Percentiles rank a stretch among this genome's conserved stretches.
phyloP scores from a whole-genome alignment of 2,113 vertebrate genomes.

The Castor canadensis region DNA sequence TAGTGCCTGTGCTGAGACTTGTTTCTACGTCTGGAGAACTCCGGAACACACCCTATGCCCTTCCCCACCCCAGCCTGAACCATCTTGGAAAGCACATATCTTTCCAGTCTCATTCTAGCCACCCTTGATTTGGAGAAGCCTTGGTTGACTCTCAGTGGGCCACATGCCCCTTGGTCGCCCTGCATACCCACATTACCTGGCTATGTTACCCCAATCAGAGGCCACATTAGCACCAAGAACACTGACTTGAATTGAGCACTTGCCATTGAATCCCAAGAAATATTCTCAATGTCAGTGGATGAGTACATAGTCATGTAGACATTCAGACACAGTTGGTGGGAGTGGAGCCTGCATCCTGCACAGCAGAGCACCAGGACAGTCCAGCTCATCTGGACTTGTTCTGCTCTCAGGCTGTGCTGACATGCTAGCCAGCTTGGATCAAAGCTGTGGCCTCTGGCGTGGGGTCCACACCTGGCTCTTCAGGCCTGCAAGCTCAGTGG shows the following conservation, averaged over 20 bases:
- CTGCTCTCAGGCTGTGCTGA: background rate
- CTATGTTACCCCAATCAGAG: background rate
- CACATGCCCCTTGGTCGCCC: background rate
- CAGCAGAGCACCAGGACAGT: background rate
- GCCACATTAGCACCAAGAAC: background rate
- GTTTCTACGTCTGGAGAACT: background rate
- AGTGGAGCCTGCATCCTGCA: background rate
- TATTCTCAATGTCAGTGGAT: background rate
- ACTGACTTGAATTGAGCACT: background rate
- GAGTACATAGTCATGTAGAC: background rate
- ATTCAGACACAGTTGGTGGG: too few species aligned
- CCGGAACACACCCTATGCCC: background rate
- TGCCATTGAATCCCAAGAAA: background rate
- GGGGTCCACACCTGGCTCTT: background rate
- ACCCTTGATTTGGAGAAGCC: background rate
- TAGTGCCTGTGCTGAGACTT: background rate
- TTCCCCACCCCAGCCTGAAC: too few species aligned
- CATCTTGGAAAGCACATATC: background rate
- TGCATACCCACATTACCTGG: background rate
- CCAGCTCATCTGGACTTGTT: background rate
- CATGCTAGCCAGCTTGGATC: background rate
- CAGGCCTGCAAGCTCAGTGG: background rate
- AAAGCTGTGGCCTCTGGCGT: background rate
- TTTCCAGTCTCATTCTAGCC: background rate
- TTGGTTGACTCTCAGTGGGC: background rate